These are phyloP conservation scores for Gambusia affinis DNA, from an alignment of 2,113 vertebrate species.

Conservation along the genomic window DNA sequence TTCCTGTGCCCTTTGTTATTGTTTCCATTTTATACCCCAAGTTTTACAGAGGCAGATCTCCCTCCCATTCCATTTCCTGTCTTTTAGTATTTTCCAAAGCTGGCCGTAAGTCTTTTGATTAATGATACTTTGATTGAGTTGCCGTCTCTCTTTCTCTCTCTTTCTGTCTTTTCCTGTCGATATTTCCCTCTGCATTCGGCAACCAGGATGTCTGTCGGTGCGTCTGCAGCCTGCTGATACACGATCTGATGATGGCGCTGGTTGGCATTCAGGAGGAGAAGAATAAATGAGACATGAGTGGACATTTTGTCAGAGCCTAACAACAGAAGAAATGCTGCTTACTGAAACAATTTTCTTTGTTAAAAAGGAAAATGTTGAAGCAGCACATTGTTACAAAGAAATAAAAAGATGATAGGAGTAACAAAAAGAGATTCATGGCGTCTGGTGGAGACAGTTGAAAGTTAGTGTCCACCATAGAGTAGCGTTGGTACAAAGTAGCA, in stretches of 20 bases:
- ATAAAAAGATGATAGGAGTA: background rate
- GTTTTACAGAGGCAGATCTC: background rate
- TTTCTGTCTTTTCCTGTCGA: background rate
- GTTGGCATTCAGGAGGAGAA: conserved; percentile 12
- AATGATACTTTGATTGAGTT: conserved; percentile 29
- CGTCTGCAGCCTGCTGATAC: conserved; percentile 63
- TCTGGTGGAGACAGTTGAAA: background rate
- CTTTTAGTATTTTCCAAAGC: conserved; percentile 1
- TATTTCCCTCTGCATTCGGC: conserved; percentile 40
- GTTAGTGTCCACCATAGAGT: conserved; percentile 3
- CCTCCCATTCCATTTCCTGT: conserved; percentile 28
- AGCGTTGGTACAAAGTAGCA: no score
- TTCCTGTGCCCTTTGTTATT: background rate
- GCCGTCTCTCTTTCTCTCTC: conserved; percentile 2
- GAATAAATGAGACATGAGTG: conserved; percentile 35
- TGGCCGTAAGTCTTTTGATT: conserved; percentile 13
- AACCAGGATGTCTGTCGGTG: conserved; percentile 63
- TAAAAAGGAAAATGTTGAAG: conserved; percentile 19
- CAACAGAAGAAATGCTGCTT: conserved; percentile 8
- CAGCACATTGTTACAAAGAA: background rate
- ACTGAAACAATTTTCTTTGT: conserved; percentile 25
- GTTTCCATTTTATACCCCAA: background rate
- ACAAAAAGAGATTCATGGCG: background rate
- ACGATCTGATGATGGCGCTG: conserved; percentile 43
- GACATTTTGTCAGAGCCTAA: conserved; percentile 37